Base-by-base conservation (phyloP, 2,113 vertebrate genomes). In the Cranoglanis bouderius region DNA sequence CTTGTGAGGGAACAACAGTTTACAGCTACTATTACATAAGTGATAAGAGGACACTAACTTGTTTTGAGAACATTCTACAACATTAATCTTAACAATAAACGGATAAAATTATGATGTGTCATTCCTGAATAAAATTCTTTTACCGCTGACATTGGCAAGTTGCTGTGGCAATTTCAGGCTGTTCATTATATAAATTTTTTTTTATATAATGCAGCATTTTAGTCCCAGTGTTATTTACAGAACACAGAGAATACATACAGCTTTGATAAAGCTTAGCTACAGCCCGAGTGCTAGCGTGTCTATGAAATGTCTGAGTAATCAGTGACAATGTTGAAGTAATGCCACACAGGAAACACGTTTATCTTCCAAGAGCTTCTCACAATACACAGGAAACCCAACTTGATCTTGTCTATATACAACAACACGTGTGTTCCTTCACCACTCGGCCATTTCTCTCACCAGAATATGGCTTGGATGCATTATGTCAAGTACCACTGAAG, bases 281-380 rank as follows among this genome's bases (percentile, higher is more conserved):
- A 38, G 10, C 6, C n/a, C 16, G 9, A 72, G 19, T 72, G 70
- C 14, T 21, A 72, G 70, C 32, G 19, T 40, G 70, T 24, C 38
- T 75, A 21, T 75, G 21, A 24, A 75, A 75, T 9, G 21, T 26
- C 38, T 75, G 72, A 24, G 72, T 43, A 75, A 75, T 43, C 72
- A 75, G 38, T 43, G 72, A 43, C 72, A 75, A 43, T 75, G 72
- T 0, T 70, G 9, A 75, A 35, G 14, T 35, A 32, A 38, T 16
- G 38, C 9, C 72, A 43, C 40, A 43, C 38, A 75, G 13, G 75
- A 78, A 78, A 78, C 75, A 49, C 38, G 46, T 53, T 40, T 43
- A 24, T 8, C 81, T 84, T 83, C n/a, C 77, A 46, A 89, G n/a
- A 87, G 43, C 43, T 61, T 78, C 63, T 43, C 38, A 26, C 72